phyloP scores from a whole-genome alignment of 2,888 invertebrate genomes.

The Belgica antarctica region DNA sequence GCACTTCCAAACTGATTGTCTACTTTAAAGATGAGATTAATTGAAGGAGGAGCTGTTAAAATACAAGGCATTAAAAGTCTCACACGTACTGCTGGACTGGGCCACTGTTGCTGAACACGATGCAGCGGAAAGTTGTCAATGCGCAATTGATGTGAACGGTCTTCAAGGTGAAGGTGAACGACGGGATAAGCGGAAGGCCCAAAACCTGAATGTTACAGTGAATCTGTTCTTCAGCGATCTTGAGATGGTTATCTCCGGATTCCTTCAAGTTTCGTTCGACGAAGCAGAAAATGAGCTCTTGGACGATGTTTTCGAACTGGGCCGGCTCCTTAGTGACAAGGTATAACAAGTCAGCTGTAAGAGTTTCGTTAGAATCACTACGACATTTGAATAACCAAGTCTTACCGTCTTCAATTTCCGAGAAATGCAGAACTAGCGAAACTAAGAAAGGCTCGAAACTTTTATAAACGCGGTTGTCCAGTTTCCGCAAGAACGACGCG shows the following conservation, averaged over 20 bases:
- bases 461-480: too few species aligned
- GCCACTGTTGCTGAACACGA: conserved; percentile 8
- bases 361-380: too few species aligned
- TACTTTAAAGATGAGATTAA: neutral
- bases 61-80: neutral
- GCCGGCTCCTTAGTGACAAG: neutral
- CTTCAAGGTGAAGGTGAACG: neutral
- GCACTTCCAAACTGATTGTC: conserved; percentile 36
- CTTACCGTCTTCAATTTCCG: too few species aligned
- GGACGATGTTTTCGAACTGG: neutral
- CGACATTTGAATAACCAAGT: too few species aligned
- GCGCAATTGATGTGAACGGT: neutral
- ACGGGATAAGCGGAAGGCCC: neutral
- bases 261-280: neutral
- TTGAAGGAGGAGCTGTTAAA: neutral
- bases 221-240: neutral
- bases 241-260: neutral
- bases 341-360: neutral
- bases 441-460: too few species aligned
- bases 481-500: too few species aligned
- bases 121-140: conserved; percentile 16
- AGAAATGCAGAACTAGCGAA: too few species aligned
- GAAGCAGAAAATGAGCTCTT: neutral
- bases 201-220: conserved; percentile 2
- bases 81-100: conserved; percentile 4